These are phyloP conservation scores for Nautilus pompilius DNA, from an alignment of 1,140 invertebrate species.

Conservation along the genomic window DNA sequence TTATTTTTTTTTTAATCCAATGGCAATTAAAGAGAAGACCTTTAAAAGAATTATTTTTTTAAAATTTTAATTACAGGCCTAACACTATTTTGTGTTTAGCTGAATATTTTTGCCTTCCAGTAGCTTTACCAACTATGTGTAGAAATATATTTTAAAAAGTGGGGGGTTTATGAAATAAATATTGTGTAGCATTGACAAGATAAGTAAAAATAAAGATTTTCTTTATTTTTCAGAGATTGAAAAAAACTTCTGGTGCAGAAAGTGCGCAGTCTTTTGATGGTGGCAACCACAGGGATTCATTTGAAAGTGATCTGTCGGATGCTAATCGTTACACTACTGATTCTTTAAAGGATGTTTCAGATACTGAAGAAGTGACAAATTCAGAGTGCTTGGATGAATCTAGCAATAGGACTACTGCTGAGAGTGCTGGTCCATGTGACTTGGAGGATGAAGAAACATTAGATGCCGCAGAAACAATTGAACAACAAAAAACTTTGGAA, in stretches of 20 bases:
- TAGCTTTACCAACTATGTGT: too few species aligned
- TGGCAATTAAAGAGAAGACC: too few species aligned
- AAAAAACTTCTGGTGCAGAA: neutral
- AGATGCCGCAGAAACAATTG: neutral
- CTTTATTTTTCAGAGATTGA: neutral
- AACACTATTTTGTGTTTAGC: too few species aligned
- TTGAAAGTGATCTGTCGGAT: conserved; percentile 7
- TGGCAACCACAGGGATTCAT: conserved; percentile 4
- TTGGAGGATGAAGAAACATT: neutral
- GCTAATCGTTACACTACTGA: neutral
- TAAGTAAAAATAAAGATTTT: too few species aligned
- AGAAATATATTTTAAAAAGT: too few species aligned
- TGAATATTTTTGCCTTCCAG: too few species aligned
- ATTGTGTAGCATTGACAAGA: too few species aligned
- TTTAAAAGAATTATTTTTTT: too few species aligned
- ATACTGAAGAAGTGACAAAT: neutral
- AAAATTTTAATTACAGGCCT: too few species aligned
- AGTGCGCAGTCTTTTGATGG: neutral
- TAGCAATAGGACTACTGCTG: neutral
- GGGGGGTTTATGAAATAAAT: too few species aligned
- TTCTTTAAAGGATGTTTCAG: neutral
- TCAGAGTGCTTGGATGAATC: neutral
- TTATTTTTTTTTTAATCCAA: too few species aligned
- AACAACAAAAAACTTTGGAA: conserved; percentile 4
- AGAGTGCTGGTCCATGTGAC: neutral